Evolutionary conservation across 2,888 invertebrate species (phyloP).

Genomic region (Heliconius hortense): DNA sequence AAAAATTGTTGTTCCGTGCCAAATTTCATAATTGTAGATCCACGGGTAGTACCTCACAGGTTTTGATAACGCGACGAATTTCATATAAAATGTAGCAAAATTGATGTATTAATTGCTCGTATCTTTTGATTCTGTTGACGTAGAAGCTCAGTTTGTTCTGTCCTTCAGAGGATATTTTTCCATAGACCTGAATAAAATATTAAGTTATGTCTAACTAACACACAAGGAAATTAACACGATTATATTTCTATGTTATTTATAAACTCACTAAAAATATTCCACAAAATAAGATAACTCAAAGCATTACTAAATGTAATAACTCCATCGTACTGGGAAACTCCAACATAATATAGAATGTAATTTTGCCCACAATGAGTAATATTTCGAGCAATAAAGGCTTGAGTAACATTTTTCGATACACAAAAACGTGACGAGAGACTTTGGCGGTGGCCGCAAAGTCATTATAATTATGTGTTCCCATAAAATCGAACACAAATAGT

Average conservation of each 20-base stretch:
- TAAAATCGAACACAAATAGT: slow-evolving; percentile 54
- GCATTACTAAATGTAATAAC: slow-evolving; percentile 20
- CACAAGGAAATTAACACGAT: neutral
- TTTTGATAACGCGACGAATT: too few species aligned
- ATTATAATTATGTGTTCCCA: slow-evolving; percentile 60
- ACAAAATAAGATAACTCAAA: neutral
- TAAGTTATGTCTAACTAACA: neutral
- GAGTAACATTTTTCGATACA: slow-evolving; percentile 53
- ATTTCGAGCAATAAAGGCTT: slow-evolving; percentile 54
- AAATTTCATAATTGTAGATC: too few species aligned
- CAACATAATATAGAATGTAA: slow-evolving; percentile 51
- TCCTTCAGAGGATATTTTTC: too few species aligned
- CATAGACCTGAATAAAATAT: neutral
- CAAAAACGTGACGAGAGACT: slow-evolving; percentile 62
- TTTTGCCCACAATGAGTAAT: slow-evolving; percentile 66
- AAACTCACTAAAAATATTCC: neutral
- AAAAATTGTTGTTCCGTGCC: too few species aligned
- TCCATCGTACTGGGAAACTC: slow-evolving; percentile 33
- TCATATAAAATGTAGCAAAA: too few species aligned
- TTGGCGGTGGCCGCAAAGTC: slow-evolving; percentile 57
- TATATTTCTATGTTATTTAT: neutral
- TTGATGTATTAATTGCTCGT: too few species aligned
- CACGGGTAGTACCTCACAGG: too few species aligned
- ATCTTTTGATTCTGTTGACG: too few species aligned
- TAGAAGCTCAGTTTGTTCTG: too few species aligned